These are phyloP conservation scores for Megalopta genalis DNA, from an alignment of 1,140 invertebrate species.

Conservation along the genomic window DNA sequence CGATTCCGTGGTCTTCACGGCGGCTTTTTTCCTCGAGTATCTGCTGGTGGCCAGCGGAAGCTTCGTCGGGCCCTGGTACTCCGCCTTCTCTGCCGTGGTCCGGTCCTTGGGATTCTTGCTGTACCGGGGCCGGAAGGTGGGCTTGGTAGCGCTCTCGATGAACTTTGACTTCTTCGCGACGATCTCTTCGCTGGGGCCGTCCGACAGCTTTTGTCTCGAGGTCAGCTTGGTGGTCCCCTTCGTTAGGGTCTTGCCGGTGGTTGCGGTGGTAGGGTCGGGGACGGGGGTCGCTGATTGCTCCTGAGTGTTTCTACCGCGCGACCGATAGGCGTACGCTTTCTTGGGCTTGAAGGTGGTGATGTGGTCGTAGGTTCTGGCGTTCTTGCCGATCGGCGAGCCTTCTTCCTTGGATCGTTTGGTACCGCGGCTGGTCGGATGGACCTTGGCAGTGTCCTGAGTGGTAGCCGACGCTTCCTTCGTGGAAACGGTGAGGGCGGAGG, in stretches of 20 bases:
- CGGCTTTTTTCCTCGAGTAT: conserved; percentile 57
- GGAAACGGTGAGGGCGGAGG: background rate
- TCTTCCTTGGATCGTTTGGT: conserved; percentile 50
- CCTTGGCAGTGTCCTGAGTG: conserved; percentile 35
- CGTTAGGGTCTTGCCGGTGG: background rate
- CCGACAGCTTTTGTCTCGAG: background rate
- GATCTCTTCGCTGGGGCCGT: background rate
- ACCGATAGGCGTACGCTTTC: background rate
- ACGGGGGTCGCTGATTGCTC: background rate
- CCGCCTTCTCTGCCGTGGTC: background rate
- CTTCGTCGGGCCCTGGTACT: conserved; percentile 30
- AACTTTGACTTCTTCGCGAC: conserved; percentile 15
- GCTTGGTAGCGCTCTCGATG: conserved; percentile 1
- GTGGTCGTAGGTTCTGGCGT: background rate
- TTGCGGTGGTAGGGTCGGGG: background rate
- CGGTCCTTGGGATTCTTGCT: conserved; percentile 27
- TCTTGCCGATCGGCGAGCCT: background rate
- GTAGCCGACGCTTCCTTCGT: conserved; percentile 27
- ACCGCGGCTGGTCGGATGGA: conserved; percentile 39
- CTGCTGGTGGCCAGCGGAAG: conserved; percentile 50
- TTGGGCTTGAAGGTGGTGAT: conserved; percentile 26
- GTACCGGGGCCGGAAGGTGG: conserved; percentile 39
- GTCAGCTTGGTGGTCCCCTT: background rate
- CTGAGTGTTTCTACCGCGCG: background rate
- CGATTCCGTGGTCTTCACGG: conserved; percentile 41